A percentile compares a stretch with the other conserved stretches of the same genome.
Conservation (phyloP, 35 echinoderm and acorn worm species). For the Hemicentrotus pulcherrimus region DNA sequence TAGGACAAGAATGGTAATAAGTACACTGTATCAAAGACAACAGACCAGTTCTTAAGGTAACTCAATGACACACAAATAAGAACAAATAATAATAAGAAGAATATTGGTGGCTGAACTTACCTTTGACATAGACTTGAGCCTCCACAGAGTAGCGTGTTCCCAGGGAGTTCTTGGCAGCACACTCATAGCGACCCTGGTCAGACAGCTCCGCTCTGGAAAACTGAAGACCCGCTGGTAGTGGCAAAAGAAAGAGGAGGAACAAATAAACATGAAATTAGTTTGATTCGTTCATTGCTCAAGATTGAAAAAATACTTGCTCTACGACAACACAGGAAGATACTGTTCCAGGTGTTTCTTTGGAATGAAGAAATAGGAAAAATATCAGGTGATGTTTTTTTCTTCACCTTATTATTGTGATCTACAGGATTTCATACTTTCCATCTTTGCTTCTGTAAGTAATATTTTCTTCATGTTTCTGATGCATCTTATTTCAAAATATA, state of each 20-base stretch:
- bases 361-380: not conserved
- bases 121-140: constrained; percentile 83
- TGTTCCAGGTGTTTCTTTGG: not conserved
- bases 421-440: not conserved
- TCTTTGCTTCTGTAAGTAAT: not conserved
- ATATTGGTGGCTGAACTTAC: constrained; percentile 31
- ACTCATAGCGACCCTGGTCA: constrained; percentile 82
- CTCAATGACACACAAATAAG: no score
- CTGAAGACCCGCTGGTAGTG: constrained; percentile 27
- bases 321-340: not conserved
- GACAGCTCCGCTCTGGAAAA: constrained; percentile 40
- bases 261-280: not conserved
- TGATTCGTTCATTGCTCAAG: not conserved
- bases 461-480: not conserved
- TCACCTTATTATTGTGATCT: not conserved
- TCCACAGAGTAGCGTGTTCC: constrained; percentile 75
- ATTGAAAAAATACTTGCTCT: not conserved
- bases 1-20: constrained; percentile 7
- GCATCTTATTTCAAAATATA: not conserved
- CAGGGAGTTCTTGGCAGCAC: constrained; percentile 75
- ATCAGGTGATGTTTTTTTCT: not conserved
- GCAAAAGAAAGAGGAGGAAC: constrained; percentile 49
- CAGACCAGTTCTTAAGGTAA: not conserved
- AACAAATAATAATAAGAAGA: not conserved
- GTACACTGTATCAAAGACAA: not conserved